These are phyloP conservation scores for Pantherophis guttatus DNA, from an alignment of 2,113 vertebrate species.

Conservation along the genomic window DNA sequence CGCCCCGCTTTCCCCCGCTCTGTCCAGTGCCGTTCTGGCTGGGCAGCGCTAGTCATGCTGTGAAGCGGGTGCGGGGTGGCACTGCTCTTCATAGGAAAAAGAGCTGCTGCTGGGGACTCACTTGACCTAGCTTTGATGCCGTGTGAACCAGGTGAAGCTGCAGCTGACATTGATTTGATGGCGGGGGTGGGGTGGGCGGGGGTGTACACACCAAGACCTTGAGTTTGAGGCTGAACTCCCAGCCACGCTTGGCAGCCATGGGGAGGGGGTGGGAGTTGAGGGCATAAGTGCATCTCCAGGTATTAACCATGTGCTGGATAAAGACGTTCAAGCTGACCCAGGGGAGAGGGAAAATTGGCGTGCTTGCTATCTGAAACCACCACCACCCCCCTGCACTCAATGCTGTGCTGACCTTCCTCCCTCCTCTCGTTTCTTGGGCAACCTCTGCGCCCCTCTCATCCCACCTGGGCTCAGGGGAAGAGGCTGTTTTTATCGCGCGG, in stretches of 20 bases:
- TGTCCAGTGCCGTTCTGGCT: not conserved
- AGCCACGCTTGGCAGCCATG: not conserved
- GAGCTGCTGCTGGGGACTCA: not conserved
- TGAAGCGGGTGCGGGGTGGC: too few species aligned
- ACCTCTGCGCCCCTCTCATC: not conserved
- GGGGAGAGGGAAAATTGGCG: not conserved
- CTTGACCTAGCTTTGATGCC: not conserved
- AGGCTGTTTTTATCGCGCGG: not conserved
- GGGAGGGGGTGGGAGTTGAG: not conserved
- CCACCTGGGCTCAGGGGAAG: not conserved
- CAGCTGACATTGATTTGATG: not conserved
- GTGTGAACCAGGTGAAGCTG: not conserved
- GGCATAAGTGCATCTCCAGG: not conserved
- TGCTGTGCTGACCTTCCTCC: not conserved
- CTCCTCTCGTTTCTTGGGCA: not conserved
- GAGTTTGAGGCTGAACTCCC: not conserved
- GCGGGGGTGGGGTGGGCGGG: not conserved
- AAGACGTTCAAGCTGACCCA: not conserved
- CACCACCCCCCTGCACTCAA: too few species aligned
- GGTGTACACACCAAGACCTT: not conserved
- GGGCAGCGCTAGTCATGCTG: not conserved
- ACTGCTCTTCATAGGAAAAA: not conserved
- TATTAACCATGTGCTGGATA: not conserved
- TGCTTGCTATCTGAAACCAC: not conserved
- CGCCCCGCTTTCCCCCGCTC: not conserved